phyloP scores from a whole-genome alignment of 2,797 vertebrate genomes.

The Meda fulgida region DNA sequence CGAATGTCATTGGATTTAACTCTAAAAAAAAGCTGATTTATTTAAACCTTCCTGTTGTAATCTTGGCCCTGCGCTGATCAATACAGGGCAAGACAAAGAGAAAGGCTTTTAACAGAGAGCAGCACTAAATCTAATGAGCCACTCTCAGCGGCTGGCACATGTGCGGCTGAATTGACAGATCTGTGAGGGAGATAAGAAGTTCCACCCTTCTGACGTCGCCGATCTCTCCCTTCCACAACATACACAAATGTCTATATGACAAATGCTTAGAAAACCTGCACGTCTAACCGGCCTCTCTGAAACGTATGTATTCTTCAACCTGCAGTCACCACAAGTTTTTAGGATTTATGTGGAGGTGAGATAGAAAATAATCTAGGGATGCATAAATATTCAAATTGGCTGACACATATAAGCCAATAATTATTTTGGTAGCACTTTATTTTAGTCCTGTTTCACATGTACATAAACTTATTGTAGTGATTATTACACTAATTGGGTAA shows the following conservation, averaged over 20 bases:
- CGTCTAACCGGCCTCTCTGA: not conserved
- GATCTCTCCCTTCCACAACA: conserved; percentile 7
- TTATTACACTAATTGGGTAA: no score
- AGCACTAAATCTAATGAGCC: conserved; percentile 61
- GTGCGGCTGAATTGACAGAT: conserved; percentile 62
- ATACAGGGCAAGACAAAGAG: conserved; percentile 53
- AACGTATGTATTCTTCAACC: not conserved
- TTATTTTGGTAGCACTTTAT: no score
- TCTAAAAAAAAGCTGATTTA: conserved; percentile 55
- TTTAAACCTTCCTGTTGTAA: conserved; percentile 59
- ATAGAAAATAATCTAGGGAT: not conserved
- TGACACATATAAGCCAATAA: not conserved
- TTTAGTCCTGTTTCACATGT: no score
- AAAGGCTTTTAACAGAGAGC: conserved; percentile 56
- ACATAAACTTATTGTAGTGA: no score
- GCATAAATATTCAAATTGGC: not conserved
- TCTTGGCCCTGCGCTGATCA: conserved; percentile 55
- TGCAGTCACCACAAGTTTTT: not conserved
- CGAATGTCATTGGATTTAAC: conserved; percentile 43
- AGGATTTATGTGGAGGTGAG: not conserved
- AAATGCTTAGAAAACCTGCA: conserved; percentile 36
- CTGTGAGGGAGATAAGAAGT: conserved; percentile 52
- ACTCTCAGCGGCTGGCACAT: conserved; percentile 45
- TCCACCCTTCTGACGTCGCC: conserved; percentile 10
- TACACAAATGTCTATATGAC: conserved; percentile 42